Base-by-base conservation (phyloP, 2,113 vertebrate genomes). In the Phoxinus phoxinus region DNA sequence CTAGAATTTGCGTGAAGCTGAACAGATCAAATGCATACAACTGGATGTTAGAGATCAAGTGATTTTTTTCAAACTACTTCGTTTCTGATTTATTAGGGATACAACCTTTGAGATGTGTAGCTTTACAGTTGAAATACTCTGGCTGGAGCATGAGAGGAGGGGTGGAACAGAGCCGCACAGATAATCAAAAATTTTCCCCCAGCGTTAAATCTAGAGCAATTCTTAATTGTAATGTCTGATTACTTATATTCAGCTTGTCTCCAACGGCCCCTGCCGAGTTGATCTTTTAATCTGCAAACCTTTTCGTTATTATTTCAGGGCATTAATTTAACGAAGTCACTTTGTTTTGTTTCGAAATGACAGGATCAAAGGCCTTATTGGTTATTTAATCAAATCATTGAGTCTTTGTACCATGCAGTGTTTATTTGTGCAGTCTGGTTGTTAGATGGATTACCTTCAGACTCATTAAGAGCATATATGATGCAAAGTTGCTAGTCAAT, bases 11-110 rank as follows among this genome's bases (percentile, higher is more conserved):
- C 63, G 30, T 58, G 25, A 51, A 32, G 75, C 51, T 13, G 30
- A 56, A 41, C 74, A 41, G 79, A 86, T 82, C 85, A 86, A 86
- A 82, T 53, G 27, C 41, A 53, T 61, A 86, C 78, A 63, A 74
- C 10, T 0, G 79, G 67, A 75, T 74, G 25, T 65, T 81, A 13
- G 12, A 32, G 84, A 80, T 86, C 78, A 75, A 65, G 25, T 35
- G 71, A 61, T 74, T 82, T 81, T 76, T 9, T 41, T 41, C 41
- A 82, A 76, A 86, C 46, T 23, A 37, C 46, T 67, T 86, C 32
- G 44, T 63, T 86, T 67, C 85, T 82, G 58, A 53, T 25, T 81
- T 53, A 82, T 63, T 79, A 17, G 15, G 25, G 23, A 80, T 30
- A 10, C 44, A 72, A 37, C 51, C 65, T 80, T 27, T 46, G 63